Evolutionary conservation across 2,797 vertebrate species (phyloP).

Genomic region (Pteronotus mesoamericanus): DNA sequence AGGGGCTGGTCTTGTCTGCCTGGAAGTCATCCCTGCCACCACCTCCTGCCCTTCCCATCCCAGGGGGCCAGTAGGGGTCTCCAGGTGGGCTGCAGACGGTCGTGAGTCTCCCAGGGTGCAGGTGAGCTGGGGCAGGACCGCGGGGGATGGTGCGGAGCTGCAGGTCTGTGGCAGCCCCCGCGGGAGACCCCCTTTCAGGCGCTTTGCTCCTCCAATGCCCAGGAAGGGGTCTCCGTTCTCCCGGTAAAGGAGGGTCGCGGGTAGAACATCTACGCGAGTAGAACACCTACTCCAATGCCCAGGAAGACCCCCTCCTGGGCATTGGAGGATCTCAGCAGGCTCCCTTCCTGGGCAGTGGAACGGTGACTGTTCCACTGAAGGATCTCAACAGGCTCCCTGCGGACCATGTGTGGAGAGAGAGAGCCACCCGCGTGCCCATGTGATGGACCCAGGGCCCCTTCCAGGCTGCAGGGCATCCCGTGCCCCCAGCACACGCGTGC

Average conservation of each 20-base stretch:
- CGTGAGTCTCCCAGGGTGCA: fast-evolving
- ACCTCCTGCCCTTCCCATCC: fast-evolving
- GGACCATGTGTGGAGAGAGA: background rate
- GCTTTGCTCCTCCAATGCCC: too few species aligned
- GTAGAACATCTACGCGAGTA: too few species aligned
- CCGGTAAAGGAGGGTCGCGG: background rate
- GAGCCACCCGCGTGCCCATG: too few species aligned
- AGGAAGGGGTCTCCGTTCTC: background rate
- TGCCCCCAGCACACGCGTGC: background rate
- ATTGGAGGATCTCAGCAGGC: too few species aligned
- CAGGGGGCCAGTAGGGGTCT: background rate
- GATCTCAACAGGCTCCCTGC: background rate
- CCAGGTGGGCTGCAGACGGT: background rate
- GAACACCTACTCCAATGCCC: too few species aligned
- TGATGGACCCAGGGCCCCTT: too few species aligned
- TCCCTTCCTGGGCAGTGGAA: background rate
- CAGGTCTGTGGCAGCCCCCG: fast-evolving
- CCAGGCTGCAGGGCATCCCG: background rate
- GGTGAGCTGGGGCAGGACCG: background rate
- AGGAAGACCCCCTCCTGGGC: too few species aligned
- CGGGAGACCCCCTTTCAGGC: fast-evolving
- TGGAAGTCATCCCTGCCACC: background rate
- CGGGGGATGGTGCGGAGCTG: fast-evolving
- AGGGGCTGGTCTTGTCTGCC: background rate
- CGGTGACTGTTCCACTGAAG: too few species aligned